Conservation (phyloP, 2,113 vertebrate species). For the Lepus europaeus region DNA sequence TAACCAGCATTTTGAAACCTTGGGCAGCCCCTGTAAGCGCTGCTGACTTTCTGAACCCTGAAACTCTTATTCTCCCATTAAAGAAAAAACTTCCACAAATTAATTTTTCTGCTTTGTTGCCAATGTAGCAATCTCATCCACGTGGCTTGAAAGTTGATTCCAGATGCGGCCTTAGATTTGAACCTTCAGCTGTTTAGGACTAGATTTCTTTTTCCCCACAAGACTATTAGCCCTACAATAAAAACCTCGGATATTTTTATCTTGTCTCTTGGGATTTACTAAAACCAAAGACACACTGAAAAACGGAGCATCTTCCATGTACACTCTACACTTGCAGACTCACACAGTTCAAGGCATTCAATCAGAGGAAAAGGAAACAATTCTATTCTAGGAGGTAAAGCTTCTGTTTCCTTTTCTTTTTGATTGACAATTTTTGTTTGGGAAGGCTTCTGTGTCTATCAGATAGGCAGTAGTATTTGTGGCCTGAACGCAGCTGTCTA, state of each 20-base stretch:
- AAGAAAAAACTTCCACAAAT: background rate
- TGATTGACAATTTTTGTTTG: background rate
- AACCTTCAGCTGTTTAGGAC: slow-evolving; percentile 49
- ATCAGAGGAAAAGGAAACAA: background rate
- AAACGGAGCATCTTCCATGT: slow-evolving; percentile 24
- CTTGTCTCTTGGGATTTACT: slow-evolving; percentile 47
- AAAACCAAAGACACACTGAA: slow-evolving; percentile 61
- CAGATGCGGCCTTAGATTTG: slow-evolving; percentile 2
- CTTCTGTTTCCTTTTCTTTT: slow-evolving; percentile 14
- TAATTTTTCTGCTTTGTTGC: background rate
- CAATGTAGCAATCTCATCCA: background rate
- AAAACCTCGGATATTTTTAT: slow-evolving; percentile 34
- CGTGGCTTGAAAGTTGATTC: slow-evolving; percentile 30
- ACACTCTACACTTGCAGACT: background rate
- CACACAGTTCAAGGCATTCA: slow-evolving; percentile 28
- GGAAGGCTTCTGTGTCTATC: background rate
- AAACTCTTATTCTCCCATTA: background rate
- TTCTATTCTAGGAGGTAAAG: background rate
- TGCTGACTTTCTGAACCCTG: background rate
- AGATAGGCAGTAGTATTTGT: background rate
- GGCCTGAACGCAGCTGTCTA: background rate
- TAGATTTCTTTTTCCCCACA: background rate
- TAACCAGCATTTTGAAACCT: background rate
- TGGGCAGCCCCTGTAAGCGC: background rate
- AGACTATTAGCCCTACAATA: background rate